Evolutionary conservation across 2,888 invertebrate species (phyloP), one percentile per base, ranked within the genome.

Genomic region (Sepiola atlantica): DNA sequence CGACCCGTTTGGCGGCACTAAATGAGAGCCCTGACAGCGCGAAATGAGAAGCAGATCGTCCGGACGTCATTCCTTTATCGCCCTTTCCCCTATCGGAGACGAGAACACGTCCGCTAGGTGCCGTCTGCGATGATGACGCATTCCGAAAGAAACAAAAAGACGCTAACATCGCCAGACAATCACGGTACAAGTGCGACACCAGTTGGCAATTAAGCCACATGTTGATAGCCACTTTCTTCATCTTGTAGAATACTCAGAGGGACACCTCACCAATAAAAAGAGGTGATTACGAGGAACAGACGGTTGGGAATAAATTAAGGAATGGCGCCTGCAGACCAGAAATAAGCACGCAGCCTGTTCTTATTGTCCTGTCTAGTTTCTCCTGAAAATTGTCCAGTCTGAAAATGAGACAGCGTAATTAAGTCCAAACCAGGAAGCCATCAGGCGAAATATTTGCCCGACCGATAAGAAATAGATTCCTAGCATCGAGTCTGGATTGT

Each of bases 401-500:
- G n/a, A 77, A 77, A 24, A 57, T n/a, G 77, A 77, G 77, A 77
- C 77, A 77, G 32, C 32, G 32, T 77, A n/a, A 77, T 77, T 77
- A 32, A 77, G 45, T 32, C 2, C n/a, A 77, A 77, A n/a, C 32
- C n/a, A n/a, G 77, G 77, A 77, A 77, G n/a, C 32, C 10, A 77
- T 77, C 77, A 77, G 18, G 3, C 16, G 12, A 77, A 32, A 77
- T 77, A n/a, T 77, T 77, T n/a, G 14, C 18, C n/a, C 12, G 12
- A 77, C n/a, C 32, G 77, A 77, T 77, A 77, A 77, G 77, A n/a
- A 77, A n/a, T 77, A 77, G 77, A 77, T 77, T 77, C n/a, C n/a
- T 77, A 4, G 77, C 77, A 77, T n/a, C 28, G 12, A n/a, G n/a
- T n/a, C 77, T 77, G 32, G 77, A 77, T 77, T 32, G n/a, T n/a